Base-by-base conservation (phyloP, 2,797 vertebrate species). In the Pangasius sanitwongsei region DNA sequence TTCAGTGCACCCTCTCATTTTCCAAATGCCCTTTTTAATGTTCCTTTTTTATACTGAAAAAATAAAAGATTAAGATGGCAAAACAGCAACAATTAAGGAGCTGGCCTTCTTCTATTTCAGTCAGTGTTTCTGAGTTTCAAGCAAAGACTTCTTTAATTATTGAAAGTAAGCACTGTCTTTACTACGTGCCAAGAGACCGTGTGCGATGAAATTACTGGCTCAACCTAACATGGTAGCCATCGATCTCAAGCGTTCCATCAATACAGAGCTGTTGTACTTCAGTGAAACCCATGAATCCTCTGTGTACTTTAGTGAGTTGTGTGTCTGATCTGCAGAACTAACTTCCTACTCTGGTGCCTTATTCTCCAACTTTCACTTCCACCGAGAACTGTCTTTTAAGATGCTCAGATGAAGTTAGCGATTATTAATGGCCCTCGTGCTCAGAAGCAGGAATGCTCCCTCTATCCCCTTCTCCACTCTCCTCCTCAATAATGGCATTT, bases 401-500 rank as follows among this genome's bases (percentile, higher is more conserved):
- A 93, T 91, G 92, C 88, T 91, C 92, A 94, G 96, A 96, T 94
- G 90, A 95, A 94, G 94, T 96, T 96, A 95, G 94, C 92, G 91
- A 95, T 95, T 96, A 96, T 95, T 95, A 95, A 96, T 96, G 95
- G 91, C 92, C 86, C 89, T 91, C 87, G 83, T 94, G 93, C 93
- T 93, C 89, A 86, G 72, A 91, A 95, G 94, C 95, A 94, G 92
- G 93, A 93, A 92, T 92, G 91, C 90, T 88, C 88, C 88, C 92
- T 89, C 91, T n/a, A 55, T 90, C 90, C 92, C 93, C 93, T 91
- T 94, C 93, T 93, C 94, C 92, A 93, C 72, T 84, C 90, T 94
- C 83, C 65, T 94, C 92, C 92, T 89, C 91, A 86, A 93, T 96
- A 96, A 96, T 96, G 94, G 89, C 93, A 95, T 96, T 96, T 96